Evolutionary conservation across 2,113 vertebrate genomes (phyloP), one percentile per base, ranked within the genome.

Genomic region (Catharus bicknelli): DNA sequence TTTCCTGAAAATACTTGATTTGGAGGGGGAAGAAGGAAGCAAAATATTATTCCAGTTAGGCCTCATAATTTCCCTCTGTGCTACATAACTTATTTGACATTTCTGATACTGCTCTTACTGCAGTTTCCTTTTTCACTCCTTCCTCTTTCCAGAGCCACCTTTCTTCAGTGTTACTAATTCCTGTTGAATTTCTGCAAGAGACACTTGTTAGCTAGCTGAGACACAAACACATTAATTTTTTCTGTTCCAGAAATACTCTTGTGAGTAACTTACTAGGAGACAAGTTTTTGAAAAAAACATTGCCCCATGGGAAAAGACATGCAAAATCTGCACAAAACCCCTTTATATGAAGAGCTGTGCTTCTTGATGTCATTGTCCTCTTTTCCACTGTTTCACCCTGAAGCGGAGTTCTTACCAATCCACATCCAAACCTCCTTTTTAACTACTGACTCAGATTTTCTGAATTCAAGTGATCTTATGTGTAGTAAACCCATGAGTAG

Each of bases 1-100:
- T 92, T 97, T 98, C 98, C 97, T 98, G 97, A 96, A 84, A 92
- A 97, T 98, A 97, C 97, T 98, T 98, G 97, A 98, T 97, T 88
- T 86, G 55, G 30, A 91, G 83, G 57, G 72, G 9, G 17, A 72
- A 88, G 84, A 9, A 87, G 66, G 72, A 48, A 40, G 69, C 22
- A 73, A 63, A 73, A 90, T 77, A 84, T 95, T 96, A 90, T 83
- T 69, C 20, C 66, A 27, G 11, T 85, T 59, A 29, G 92, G 95
- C 89, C 93, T 97, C 91, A 92, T 51, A 29, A 64, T 90, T 84
- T 88, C 36, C 59, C 25, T 57, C 70, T 51, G 22, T 70, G 69
- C 78, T 94, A 50, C 5, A 0, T 90, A 83, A 91, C 10, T 75
- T 92, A 92, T 38, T 88, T 63, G 64, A 68, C 15, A 67, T 88